A percentile compares a stretch with the other conserved stretches of the same genome.
These are phyloP conservation scores for Sigmodon hispidus DNA, from an alignment of 2,113 vertebrate genomes.

Conservation along the genomic window DNA sequence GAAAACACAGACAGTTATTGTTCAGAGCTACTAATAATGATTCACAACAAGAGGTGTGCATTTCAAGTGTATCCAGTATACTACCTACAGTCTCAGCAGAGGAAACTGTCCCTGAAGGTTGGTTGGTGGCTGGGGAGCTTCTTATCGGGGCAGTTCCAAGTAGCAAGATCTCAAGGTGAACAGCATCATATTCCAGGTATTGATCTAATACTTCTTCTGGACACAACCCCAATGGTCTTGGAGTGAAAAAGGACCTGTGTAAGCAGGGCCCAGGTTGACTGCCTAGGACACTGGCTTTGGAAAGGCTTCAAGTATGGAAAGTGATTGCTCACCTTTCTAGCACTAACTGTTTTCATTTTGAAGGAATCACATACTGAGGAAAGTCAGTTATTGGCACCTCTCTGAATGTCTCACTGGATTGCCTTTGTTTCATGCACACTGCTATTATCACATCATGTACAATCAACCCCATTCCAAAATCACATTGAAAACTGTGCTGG, in stretches of 20 bases:
- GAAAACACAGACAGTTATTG: neutral
- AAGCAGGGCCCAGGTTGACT: neutral
- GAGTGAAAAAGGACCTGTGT: neutral
- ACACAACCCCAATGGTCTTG: neutral
- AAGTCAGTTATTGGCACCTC: neutral
- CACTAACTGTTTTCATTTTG: neutral
- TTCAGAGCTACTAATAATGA: neutral
- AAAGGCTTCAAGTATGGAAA: neutral
- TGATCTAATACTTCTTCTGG: neutral
- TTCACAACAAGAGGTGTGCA: neutral
- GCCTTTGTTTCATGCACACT: neutral
- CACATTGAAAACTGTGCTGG: neutral
- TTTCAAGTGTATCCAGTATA: neutral
- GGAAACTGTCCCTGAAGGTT: neutral
- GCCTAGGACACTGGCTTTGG: neutral
- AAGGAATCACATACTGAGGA: neutral
- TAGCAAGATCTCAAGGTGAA: neutral
- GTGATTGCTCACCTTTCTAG: neutral
- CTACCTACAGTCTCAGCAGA: neutral
- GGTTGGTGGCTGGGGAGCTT: neutral
- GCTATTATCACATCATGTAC: neutral
- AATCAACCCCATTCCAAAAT: neutral
- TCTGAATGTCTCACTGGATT: neutral
- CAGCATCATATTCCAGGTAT: neutral
- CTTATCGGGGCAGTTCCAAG: neutral